phyloP scores from a whole-genome alignment of 2,888 invertebrate genomes.

The Linyphia triangularis region DNA sequence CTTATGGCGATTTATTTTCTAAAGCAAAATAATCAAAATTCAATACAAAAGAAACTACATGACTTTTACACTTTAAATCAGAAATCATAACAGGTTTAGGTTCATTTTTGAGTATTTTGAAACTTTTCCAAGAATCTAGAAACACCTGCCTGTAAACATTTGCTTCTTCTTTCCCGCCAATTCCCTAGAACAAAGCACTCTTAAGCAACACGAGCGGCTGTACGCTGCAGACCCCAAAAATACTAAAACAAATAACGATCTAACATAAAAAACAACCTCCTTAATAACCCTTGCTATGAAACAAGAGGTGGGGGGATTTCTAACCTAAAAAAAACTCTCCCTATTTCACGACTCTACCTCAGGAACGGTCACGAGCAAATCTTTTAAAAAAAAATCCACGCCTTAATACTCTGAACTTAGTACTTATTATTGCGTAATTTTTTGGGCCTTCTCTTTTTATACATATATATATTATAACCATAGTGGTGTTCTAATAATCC shows the following conservation, averaged over 20 bases:
- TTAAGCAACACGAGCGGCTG: neutral
- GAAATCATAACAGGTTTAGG: too few species aligned
- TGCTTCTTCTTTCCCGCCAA: neutral
- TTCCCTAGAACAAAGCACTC: slow-evolving; percentile 6
- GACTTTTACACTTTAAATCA: too few species aligned
- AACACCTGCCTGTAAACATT: slow-evolving; percentile 26
- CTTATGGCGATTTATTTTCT: too few species aligned
- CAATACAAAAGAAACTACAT: too few species aligned
- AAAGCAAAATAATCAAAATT: too few species aligned
- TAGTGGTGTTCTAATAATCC: slow-evolving; percentile 27
- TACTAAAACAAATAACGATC: slow-evolving; percentile 14
- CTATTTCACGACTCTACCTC: slow-evolving; percentile 50
- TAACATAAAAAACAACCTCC: neutral
- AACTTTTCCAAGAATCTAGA: neutral
- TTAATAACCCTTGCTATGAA: slow-evolving; percentile 67
- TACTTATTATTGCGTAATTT: slow-evolving; percentile 38
- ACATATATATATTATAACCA: slow-evolving; percentile 20
- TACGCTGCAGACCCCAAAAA: neutral
- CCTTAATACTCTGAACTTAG: slow-evolving; percentile 39
- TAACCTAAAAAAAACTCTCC: slow-evolving; percentile 15
- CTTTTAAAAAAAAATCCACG: neutral
- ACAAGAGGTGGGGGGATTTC: slow-evolving; percentile 38
- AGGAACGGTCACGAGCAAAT: slow-evolving; percentile 20
- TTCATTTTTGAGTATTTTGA: too few species aligned
- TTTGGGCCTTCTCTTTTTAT: slow-evolving; percentile 27